A percentile compares a stretch with the other conserved stretches of the same genome.
These are phyloP conservation scores for Drosophila sechellia DNA, from an alignment of 1,140 invertebrate species.

Conservation along the genomic window DNA sequence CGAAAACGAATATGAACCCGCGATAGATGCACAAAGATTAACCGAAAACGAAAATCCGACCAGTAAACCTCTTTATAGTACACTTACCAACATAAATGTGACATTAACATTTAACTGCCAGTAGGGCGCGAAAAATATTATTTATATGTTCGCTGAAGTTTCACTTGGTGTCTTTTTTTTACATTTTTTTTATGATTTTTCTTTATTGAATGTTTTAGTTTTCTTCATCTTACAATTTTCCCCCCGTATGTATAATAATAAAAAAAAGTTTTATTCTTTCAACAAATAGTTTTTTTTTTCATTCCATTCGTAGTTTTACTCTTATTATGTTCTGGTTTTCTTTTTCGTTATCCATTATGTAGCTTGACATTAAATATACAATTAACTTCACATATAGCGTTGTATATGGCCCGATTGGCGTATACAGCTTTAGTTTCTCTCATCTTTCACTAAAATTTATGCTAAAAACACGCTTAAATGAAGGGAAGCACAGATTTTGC, in stretches of 20 bases:
- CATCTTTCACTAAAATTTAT: constrained; percentile 79
- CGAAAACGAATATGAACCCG: neutral
- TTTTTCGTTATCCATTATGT: constrained; percentile 41
- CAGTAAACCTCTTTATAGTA: constrained; percentile 6
- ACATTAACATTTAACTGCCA: neutral
- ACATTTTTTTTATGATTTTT: constrained; percentile 59
- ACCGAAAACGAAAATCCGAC: neutral
- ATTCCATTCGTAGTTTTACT: constrained; percentile 51
- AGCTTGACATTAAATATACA: constrained; percentile 82
- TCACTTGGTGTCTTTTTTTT: constrained; percentile 6
- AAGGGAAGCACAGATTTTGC: constrained; percentile 83
- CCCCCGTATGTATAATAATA: constrained; percentile 62
- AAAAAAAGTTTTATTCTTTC: constrained; percentile 76
- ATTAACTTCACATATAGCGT: constrained; percentile 61
- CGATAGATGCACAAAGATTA: neutral
- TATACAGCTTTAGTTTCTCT: constrained; percentile 47
- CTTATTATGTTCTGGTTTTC: constrained; percentile 46
- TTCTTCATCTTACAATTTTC: constrained; percentile 57
- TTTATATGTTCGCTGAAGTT: neutral
- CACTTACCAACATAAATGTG: neutral
- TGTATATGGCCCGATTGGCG: constrained; percentile 50
- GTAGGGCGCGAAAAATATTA: neutral
- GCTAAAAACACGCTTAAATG: constrained; percentile 82
- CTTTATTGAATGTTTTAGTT: constrained; percentile 62
- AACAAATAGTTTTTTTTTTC: constrained; percentile 74